These are phyloP conservation scores for Ochlodes sylvanus DNA, from an alignment of 2,888 invertebrate genomes.

Conservation along the genomic window DNA sequence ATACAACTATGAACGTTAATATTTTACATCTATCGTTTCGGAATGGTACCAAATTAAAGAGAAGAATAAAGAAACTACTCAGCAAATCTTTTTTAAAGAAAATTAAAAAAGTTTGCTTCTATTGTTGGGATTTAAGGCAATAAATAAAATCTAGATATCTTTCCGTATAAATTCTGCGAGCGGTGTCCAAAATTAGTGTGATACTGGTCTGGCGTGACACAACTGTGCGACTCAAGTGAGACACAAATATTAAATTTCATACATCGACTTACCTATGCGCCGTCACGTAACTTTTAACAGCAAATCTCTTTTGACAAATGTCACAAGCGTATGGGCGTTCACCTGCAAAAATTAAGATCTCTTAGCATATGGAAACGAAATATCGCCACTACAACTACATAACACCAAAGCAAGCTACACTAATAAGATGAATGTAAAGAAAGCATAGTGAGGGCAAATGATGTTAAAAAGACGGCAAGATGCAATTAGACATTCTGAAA, in stretches of 20 bases:
- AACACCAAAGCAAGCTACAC: constrained; percentile 26
- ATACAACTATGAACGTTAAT: too few species aligned
- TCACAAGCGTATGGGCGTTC: constrained; percentile 92
- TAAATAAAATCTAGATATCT: too few species aligned
- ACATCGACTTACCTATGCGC: constrained; percentile 86
- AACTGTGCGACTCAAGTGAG: too few species aligned
- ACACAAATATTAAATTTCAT: neutral
- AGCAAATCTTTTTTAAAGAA: too few species aligned
- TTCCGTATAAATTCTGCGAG: too few species aligned
- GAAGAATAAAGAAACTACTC: too few species aligned
- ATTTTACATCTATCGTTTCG: too few species aligned
- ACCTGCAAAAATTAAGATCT: constrained; percentile 70
- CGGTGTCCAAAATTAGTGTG: too few species aligned
- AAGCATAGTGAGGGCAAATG: constrained; percentile 65
- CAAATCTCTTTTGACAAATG: constrained; percentile 92
- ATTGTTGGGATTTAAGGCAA: too few species aligned
- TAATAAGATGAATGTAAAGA: constrained; percentile 51
- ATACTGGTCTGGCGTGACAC: too few species aligned
- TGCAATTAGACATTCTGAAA: constrained; percentile 79
- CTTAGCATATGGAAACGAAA: constrained; percentile 14
- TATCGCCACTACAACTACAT: neutral
- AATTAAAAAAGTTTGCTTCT: too few species aligned
- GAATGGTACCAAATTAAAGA: too few species aligned
- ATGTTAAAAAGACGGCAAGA: constrained; percentile 84
- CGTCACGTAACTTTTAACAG: constrained; percentile 92